Conservation (phyloP, 2,797 vertebrate genomes). For the Chelidonichthys spinosus region DNA sequence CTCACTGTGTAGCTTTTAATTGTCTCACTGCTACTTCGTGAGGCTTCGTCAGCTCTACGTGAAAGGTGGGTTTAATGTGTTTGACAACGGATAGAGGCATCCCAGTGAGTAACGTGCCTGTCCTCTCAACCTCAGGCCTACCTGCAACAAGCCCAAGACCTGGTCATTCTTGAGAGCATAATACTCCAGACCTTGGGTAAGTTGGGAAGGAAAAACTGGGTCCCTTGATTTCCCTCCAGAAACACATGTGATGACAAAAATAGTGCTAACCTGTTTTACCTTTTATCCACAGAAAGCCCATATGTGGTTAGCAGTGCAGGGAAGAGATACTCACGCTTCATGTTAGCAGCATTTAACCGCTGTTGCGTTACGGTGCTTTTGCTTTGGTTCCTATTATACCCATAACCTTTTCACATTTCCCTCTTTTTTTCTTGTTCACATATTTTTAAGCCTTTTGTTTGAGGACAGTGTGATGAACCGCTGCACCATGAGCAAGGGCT, state of each 20-base stretch:
- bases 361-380: slow-evolving; percentile 17
- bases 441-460: slow-evolving; percentile 38
- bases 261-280: slow-evolving; percentile 72
- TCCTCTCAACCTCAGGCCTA: slow-evolving; percentile 94
- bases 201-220: slow-evolving; percentile 85
- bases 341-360: slow-evolving; percentile 19
- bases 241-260: slow-evolving; percentile 59
- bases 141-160: slow-evolving; percentile 98
- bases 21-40: slow-evolving; percentile 5
- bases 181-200: slow-evolving; percentile 99
- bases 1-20: slow-evolving; percentile 22
- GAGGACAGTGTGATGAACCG: slow-evolving; percentile 4
- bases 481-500: background rate
- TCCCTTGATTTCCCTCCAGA: slow-evolving; percentile 72
- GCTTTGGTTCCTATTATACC: slow-evolving; percentile 30
- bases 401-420: slow-evolving; percentile 45
- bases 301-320: slow-evolving; percentile 44
- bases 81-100: slow-evolving; percentile 63
- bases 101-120: slow-evolving; percentile 88
- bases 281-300: slow-evolving; percentile 72
- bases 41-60: slow-evolving; percentile 15
- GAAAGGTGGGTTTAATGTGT: slow-evolving; percentile 11
- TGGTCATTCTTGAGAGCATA: slow-evolving; percentile 99
- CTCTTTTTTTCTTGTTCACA: background rate
- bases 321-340: slow-evolving; percentile 31